Evolutionary conservation across 2,797 vertebrate genomes (phyloP), one percentile per base, ranked within the genome.

Genomic region (Euthynnus affinis): DNA sequence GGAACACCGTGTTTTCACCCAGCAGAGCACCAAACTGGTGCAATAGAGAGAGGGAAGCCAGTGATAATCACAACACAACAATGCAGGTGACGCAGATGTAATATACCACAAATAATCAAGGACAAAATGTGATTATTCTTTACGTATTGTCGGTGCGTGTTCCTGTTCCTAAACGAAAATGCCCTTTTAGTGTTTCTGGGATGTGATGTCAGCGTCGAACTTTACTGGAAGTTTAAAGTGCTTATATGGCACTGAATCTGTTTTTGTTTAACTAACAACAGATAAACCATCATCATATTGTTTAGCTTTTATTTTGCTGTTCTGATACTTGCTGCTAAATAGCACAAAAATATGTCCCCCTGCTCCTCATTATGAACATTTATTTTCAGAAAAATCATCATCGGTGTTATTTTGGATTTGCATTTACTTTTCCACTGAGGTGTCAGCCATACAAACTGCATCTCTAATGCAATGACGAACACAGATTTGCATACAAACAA

Each of bases 71-170:
- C 78, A 86, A 80, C 82, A 82, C 27, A 23, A 57, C 64, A 14
- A 23, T 22, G 56, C 76, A 78, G 75, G 69, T 93, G 91, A 92
- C 89, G 88, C 87, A 91, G 55, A 76, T 8, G 29, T 55, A 12
- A 7, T 63, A 49, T 13, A n/a, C 67, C 37, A 1, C 37, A 18
- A 53, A 80, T 66, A 55, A 73, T 46, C 14, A 0, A 12, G 76
- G 52, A 88, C 80, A 82, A 62, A 56, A 13, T 70, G 76, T 79
- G 59, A 72, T 66, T 18, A 7, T 77, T 71, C 25, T 77, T 44
- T 32, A 46, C 13, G 18, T 17, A 25, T 13, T n/a, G 12, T 3
- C 14, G 40, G 12, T 13, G 40, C 23, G 25, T 52, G 49, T 75
- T 75, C 18, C 79, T 57, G 67, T 68, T 76, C 60, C 49, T 52